Percentiles rank a stretch among this genome's conserved stretches.
These are phyloP conservation scores for Chironomus tentans DNA, from an alignment of 2,888 invertebrate species.

Conservation along the genomic window DNA sequence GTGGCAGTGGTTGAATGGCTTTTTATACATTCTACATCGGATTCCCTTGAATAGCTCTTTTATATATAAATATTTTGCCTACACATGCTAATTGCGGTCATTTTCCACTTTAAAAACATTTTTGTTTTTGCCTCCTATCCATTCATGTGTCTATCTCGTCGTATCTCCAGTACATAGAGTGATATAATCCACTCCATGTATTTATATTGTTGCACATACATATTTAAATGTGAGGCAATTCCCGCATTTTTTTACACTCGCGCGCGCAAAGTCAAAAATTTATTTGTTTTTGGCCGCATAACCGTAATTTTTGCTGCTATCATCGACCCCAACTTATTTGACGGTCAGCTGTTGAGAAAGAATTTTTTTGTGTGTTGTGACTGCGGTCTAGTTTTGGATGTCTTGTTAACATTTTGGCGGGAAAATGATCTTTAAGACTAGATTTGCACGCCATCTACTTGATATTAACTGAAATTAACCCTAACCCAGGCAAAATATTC, in stretches of 20 bases:
- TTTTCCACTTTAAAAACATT: not conserved
- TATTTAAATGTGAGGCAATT: no score
- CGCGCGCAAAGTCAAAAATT: not conserved
- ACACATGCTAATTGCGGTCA: slow-evolving; percentile 22
- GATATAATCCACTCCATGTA: not conserved
- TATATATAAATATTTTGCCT: no score
- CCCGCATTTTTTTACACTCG: not conserved
- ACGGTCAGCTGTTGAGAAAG: not conserved
- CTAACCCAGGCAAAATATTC: no score
- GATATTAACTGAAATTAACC: no score
- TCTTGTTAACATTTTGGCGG: no score
- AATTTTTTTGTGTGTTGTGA: no score
- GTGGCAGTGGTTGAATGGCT: no score
- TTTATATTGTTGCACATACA: no score
- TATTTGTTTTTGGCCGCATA: not conserved
- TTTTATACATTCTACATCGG: not conserved
- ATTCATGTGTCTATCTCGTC: not conserved
- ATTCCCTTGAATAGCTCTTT: no score
- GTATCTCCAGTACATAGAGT: not conserved
- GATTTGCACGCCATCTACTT: no score
- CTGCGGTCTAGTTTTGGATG: no score
- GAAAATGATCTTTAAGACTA: no score
- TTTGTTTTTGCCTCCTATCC: not conserved
- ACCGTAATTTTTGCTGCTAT: not conserved
- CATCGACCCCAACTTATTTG: not conserved